Base-by-base conservation (phyloP, 2,888 invertebrate species). In the Nomada goodeniana region DNA sequence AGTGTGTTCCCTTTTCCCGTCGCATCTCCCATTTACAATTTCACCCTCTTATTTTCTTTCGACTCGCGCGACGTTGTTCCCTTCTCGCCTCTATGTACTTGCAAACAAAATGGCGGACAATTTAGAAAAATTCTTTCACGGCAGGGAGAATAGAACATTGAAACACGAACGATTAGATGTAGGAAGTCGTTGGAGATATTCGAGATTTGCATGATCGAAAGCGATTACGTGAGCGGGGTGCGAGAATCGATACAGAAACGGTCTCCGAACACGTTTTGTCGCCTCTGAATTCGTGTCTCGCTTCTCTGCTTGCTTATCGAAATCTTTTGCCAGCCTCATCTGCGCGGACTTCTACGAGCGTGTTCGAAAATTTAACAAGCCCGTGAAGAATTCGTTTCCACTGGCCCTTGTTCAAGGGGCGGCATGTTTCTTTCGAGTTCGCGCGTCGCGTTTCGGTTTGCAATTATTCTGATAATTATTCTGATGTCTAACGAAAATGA, bases 191-290 rank as follows among this genome's bases (percentile, higher is more conserved):
- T 13, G 53, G 26, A 55, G 68, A 60, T 82, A 36, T 2, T 29
- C 44, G 55, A 60, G 83, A 73, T 83, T 84, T 63, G 52, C 69
- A 36, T 26, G 65, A 20, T 61, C 71, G 50, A 75, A 65, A 60
- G 60, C 52, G 20, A 18, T 70, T 79, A 84, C 69, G 83, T 83
- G 79, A 72, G 10, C 20, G 0, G 83, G 23, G 36, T 83, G 44
- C 23, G 55, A 47, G 26, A 69, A 69, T 50, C n/a, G 67, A 68
- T 79, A 79, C 52, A 26, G 65, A 61, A 84, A 84, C 79, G 79
- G 65, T 79, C 65, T 59, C 61, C 52, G 69, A 64, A 65, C 69
- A 84, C 83, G 75, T 53, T 76, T 76, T 3, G 15, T 29, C 67
- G 74, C 59, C 57, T 80, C 60, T 42, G 52, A 75, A 82, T 70